Evolutionary conservation across 2,888 invertebrate genomes (phyloP), one percentile per base, ranked within the genome.

Genomic region (Synergus umbraculus): DNA sequence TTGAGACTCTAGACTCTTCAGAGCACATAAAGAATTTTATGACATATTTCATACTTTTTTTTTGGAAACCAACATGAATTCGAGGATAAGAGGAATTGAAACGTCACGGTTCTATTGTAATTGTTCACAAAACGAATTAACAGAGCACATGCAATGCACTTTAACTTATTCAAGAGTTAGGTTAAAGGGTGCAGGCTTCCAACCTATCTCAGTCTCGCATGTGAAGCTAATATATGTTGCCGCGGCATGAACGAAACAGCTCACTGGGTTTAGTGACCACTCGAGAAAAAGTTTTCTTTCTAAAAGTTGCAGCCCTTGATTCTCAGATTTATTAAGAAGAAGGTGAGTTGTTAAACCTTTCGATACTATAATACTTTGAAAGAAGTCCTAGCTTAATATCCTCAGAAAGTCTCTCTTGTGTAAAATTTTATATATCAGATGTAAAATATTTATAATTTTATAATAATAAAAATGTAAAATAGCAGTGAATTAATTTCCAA

Each of bases 71-170:
- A 73, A 54, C 54, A 54, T 10, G 12, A 73, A 37, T 73, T 73
- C 37, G 54, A 73, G 73, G 73, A 73, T 60, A 67, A 43, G 78
- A 78, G 76, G 79, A 83, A 88, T 88, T 88, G 87, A 88, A 83
- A 83, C 87, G 85, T 88, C 86, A 85, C 83, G 86, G 85, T 85
- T 82, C 69, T 82, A 81, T 85, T 82, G 85, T 90, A 90, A 90
- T 90, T 90, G 90, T 90, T 87, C 89, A 84, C 82, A 85, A 89
- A 90, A 91, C 88, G 88, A 90, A 91, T 91, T 90, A 89, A 90
- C 88, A 86, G 86, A 82, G 82, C 83, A 85, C 91, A 90, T 89
- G 90, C 89, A 88, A 90, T 88, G 88, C 88, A 88, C 88, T 88
- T 89, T 84, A 89, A 89, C 89, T 90, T 90, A 88, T 90, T 90